These are phyloP conservation scores for Villa cingulata DNA, from an alignment of 2,888 invertebrate species.

Conservation along the genomic window DNA sequence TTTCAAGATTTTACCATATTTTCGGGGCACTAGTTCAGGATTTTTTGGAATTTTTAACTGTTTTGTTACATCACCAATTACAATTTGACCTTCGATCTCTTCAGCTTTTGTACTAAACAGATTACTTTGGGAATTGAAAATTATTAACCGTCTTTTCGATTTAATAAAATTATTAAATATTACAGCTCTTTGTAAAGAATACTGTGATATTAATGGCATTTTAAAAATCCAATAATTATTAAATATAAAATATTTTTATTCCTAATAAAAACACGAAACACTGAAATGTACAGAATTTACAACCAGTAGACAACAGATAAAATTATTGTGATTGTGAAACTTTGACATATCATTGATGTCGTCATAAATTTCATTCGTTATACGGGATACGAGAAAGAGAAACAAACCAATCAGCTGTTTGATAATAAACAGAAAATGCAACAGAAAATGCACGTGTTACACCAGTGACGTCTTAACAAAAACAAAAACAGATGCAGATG, in stretches of 20 bases:
- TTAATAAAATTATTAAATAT: not conserved
- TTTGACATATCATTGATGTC: not conserved
- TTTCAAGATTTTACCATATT: conserved; percentile 25
- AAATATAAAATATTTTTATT: not conserved
- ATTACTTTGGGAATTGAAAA: not conserved
- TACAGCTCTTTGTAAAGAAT: not conserved
- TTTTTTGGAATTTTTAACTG: conserved; percentile 47
- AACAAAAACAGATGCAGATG: too few species aligned
- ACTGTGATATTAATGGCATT: not conserved
- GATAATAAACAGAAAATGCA: too few species aligned
- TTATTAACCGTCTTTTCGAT: not conserved
- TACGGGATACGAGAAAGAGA: too few species aligned
- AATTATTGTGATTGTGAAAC: not conserved
- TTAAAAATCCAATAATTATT: not conserved
- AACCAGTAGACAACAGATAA: not conserved
- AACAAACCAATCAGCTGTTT: too few species aligned
- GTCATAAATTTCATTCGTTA: too few species aligned
- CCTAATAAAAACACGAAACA: not conserved
- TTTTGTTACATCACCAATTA: conserved; percentile 62
- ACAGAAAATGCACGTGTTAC: too few species aligned
- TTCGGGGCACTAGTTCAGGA: conserved; percentile 67
- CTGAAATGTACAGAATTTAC: not conserved
- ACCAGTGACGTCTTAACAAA: too few species aligned
- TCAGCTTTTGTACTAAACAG: conserved; percentile 3
- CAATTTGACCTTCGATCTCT: conserved; percentile 40